Percentiles rank a stretch among this genome's conserved stretches.
These are phyloP conservation scores for Hyperoplus lanceolatus DNA, from an alignment of 2,797 vertebrate genomes.

Conservation along the genomic window DNA sequence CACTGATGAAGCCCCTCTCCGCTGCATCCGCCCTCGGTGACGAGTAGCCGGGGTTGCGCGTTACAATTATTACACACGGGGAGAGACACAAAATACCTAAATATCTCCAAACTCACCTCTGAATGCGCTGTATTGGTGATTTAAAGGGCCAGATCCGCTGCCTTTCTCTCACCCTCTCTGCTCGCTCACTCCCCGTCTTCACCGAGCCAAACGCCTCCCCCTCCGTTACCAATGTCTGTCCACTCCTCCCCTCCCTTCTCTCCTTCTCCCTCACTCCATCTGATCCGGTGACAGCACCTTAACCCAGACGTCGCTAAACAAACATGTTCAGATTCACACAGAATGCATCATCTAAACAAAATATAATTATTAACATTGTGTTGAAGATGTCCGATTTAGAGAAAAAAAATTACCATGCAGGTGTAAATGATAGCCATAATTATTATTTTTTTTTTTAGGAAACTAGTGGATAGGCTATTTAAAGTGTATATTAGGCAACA, in stretches of 20 bases:
- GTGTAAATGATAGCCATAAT: no score
- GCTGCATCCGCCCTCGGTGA: conserved; percentile 69
- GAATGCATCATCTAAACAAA: neutral
- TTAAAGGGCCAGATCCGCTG: conserved; percentile 87
- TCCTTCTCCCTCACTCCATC: conserved; percentile 45
- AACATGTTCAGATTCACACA: conserved; percentile 8
- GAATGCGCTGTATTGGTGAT: conserved; percentile 81
- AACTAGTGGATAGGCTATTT: neutral
- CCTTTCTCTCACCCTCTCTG: conserved; percentile 69
- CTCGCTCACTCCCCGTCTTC: conserved; percentile 78
- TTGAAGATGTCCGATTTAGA: no score
- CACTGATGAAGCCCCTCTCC: conserved; percentile 73
- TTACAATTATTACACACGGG: conserved; percentile 48
- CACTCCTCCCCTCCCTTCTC: conserved; percentile 68
- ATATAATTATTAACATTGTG: no score
- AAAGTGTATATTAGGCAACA: neutral
- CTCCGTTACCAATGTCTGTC: conserved; percentile 80
- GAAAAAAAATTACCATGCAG: no score
- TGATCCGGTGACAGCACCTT: conserved; percentile 53
- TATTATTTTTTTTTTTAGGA: no score
- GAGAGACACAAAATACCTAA: conserved; percentile 57
- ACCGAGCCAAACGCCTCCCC: conserved; percentile 84
- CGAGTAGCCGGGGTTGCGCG: conserved; percentile 55
- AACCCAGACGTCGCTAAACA: conserved; percentile 48
- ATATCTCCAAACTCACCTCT: conserved; percentile 84